Evolutionary conservation across 2,888 invertebrate species (phyloP).

Genomic region (Sinohyriopsis cumingii): DNA sequence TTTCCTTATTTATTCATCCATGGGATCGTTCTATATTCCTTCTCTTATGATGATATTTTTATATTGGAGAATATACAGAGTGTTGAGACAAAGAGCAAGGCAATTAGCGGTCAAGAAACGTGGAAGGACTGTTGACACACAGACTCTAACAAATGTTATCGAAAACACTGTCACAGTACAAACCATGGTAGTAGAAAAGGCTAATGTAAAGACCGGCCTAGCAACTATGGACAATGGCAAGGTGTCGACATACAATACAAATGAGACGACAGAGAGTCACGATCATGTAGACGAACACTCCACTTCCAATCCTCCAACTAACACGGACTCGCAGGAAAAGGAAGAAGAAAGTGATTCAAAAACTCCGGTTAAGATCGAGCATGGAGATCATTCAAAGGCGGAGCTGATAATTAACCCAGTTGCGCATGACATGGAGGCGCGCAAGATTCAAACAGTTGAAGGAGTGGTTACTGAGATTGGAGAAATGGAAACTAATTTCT

Average conservation of each 20-base stretch:
- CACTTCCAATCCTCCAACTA: conserved; percentile 43
- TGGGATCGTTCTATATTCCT: conserved; percentile 99
- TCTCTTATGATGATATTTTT: conserved; percentile 97
- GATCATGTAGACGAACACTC: conserved; percentile 45
- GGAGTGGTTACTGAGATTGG: conserved; percentile 1
- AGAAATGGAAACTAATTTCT: conserved; percentile 35
- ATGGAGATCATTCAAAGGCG: conserved; percentile 85
- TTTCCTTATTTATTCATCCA: conserved; percentile 97
- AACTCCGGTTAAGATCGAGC: conserved; percentile 47
- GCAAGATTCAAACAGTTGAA: conserved; percentile 6
- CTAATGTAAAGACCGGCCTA: conserved; percentile 59
- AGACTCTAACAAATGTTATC: conserved; percentile 59
- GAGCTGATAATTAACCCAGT: conserved; percentile 93
- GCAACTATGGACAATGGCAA: conserved; percentile 63
- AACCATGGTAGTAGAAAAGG: conserved; percentile 35
- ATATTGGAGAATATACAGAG: conserved; percentile 98
- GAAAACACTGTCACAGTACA: conserved; percentile 56
- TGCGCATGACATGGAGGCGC: conserved; percentile 70
- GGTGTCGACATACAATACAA: conserved; percentile 59
- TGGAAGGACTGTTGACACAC: conserved; percentile 52
- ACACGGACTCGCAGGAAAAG: conserved; percentile 57
- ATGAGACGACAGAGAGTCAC: conserved; percentile 35
- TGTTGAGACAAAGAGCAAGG: conserved; percentile 73
- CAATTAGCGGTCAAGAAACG: conserved; percentile 52
- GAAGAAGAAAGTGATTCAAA: conserved; percentile 50